phyloP scores from a whole-genome alignment of 2,888 invertebrate species.

The Mesorhabditis sp. region DNA sequence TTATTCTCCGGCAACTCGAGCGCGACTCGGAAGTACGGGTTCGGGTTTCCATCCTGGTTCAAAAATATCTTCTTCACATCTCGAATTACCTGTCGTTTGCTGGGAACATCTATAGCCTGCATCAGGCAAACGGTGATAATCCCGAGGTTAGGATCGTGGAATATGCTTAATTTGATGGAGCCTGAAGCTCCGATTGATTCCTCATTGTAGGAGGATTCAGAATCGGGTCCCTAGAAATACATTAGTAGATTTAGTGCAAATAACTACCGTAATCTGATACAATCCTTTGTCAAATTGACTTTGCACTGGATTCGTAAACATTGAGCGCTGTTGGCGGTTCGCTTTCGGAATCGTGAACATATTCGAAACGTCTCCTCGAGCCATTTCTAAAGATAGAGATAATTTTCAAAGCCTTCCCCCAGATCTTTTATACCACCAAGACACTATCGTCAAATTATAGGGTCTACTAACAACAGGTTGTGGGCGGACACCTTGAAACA shows the following conservation, averaged over 20 bases:
- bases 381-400: too few relatives aligned
- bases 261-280: constrained; percentile 35
- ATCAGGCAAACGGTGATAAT: constrained; percentile 69
- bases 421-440: too few relatives aligned
- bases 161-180: constrained; percentile 67
- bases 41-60: constrained; percentile 37
- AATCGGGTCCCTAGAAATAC: constrained; percentile 21
- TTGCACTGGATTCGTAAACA: constrained; percentile 51
- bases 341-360: constrained; percentile 47
- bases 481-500: too few relatives aligned
- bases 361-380: constrained; percentile 22
- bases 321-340: constrained; percentile 35
- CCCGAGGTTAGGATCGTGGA: constrained; percentile 68
- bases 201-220: constrained; percentile 29
- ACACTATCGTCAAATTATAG: too few relatives aligned
- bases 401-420: too few relatives aligned
- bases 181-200: constrained; percentile 60
- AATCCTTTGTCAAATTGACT: constrained; percentile 52
- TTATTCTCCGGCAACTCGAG: constrained; percentile 37
- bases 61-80: neutral
- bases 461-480: too few relatives aligned
- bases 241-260: neutral
- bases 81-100: constrained; percentile 39
- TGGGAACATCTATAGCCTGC: constrained; percentile 65
- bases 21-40: constrained; percentile 43